phyloP scores from a whole-genome alignment of 1,140 invertebrate genomes.

The Trichogramma pretiosum region DNA sequence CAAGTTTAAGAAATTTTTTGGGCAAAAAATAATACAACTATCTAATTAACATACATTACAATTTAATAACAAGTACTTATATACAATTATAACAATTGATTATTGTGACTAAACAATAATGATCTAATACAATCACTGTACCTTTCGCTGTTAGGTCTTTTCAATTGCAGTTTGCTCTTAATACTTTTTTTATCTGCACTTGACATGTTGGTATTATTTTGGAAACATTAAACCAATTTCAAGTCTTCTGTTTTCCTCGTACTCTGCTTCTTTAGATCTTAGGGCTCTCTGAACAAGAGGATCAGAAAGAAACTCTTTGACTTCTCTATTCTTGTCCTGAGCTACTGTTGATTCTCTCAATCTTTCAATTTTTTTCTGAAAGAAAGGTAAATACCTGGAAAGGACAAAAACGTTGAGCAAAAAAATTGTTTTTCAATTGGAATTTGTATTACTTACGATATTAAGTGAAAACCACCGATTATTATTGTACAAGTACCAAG shows the following conservation, averaged over 20 bases:
- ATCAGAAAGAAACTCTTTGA: background rate
- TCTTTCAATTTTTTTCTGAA: background rate
- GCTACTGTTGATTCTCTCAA: background rate
- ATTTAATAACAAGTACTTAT: background rate
- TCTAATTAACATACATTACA: background rate
- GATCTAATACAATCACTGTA: conserved; percentile 3
- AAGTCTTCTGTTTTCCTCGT: background rate
- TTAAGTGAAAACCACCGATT: background rate
- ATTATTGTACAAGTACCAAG: background rate
- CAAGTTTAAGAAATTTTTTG: no score
- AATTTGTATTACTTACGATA: no score
- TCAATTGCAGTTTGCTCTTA: conserved; percentile 6
- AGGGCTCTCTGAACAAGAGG: background rate
- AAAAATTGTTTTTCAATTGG: no score
- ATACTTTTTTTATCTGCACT: no score
- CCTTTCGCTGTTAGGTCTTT: conserved; percentile 8
- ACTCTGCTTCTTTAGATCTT: background rate
- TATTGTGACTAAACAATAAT: no score
- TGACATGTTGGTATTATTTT: no score
- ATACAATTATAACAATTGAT: background rate
- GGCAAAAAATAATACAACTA: background rate
- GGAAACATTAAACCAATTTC: no score
- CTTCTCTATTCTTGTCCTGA: background rate
- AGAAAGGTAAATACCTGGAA: background rate
- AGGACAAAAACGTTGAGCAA: background rate